These are phyloP conservation scores for Gymnobelideus leadbeateri DNA, from an alignment of 2,113 vertebrate genomes.

Conservation along the genomic window DNA sequence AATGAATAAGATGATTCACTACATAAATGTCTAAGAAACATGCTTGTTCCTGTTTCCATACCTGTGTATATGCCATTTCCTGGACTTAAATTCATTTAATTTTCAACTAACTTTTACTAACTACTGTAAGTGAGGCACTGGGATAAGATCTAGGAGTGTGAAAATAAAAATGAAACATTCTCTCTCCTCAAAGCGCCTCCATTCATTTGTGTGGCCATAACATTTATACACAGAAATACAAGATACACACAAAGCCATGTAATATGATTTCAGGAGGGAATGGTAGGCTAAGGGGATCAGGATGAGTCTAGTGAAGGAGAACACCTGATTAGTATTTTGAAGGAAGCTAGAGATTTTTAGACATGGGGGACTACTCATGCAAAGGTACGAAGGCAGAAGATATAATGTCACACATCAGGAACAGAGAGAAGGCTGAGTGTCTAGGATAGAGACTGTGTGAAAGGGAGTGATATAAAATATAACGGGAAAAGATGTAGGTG, in stretches of 20 bases:
- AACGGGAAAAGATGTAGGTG: background rate
- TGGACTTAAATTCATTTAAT: background rate
- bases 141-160: background rate
- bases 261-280: background rate
- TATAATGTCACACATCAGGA: background rate
- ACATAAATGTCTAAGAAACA: constrained; percentile 3
- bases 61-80: background rate
- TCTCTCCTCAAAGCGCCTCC: background rate
- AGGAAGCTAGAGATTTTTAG: constrained; percentile 5
- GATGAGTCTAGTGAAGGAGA: background rate
- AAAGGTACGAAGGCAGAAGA: background rate
- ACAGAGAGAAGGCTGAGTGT: background rate
- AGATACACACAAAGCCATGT: background rate
- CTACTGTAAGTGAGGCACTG: background rate
- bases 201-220: background rate
- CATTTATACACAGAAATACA: background rate
- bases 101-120: background rate
- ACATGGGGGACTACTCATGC: background rate
- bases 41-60: background rate
- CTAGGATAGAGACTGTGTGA: background rate
- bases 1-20: background rate
- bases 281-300: background rate
- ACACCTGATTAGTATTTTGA: background rate
- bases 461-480: background rate
- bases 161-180: background rate